phyloP scores from a whole-genome alignment of 2,797 vertebrate species.

The Acridotheres tristis region DNA sequence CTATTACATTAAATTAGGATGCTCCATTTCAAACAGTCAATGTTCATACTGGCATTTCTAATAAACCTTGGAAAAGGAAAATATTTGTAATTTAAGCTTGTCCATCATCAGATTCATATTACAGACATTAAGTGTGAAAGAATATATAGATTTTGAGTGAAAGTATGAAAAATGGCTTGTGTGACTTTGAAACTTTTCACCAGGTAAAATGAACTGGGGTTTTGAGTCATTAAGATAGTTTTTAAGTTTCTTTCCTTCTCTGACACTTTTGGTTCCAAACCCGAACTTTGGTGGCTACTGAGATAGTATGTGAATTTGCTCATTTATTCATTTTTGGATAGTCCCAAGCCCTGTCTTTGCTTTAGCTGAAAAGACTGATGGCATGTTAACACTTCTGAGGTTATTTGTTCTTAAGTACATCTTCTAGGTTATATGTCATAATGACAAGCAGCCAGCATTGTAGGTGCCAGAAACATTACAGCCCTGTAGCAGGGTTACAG shows the following conservation, averaged over 20 bases:
- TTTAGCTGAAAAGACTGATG: conserved; percentile 61
- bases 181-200: neutral
- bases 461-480: conserved; percentile 55
- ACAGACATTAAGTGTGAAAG: neutral
- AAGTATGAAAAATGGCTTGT: neutral
- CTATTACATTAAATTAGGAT: conserved; percentile 20
- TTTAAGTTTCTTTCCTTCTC: neutral
- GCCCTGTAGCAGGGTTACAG: conserved; percentile 66
- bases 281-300: neutral
- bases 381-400: conserved; percentile 60
- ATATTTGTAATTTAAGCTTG: conserved; percentile 48
- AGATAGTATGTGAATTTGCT: neutral
- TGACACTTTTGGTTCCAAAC: neutral
- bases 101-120: neutral
- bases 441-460: conserved; percentile 66
- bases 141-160: neutral
- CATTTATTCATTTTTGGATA: conserved; percentile 24
- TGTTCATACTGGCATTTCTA: conserved; percentile 1
- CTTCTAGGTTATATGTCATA: conserved; percentile 74
- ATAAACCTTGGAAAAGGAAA: conserved; percentile 24
- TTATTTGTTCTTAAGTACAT: conserved; percentile 75
- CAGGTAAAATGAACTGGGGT: neutral
- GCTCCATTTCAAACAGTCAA: neutral
- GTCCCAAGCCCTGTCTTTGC: neutral
- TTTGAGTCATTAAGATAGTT: neutral